A percentile compares a stretch with the other conserved stretches of the same genome.
Conservation (phyloP, 2,797 vertebrate species). For the Urosaurus nigricauda region DNA sequence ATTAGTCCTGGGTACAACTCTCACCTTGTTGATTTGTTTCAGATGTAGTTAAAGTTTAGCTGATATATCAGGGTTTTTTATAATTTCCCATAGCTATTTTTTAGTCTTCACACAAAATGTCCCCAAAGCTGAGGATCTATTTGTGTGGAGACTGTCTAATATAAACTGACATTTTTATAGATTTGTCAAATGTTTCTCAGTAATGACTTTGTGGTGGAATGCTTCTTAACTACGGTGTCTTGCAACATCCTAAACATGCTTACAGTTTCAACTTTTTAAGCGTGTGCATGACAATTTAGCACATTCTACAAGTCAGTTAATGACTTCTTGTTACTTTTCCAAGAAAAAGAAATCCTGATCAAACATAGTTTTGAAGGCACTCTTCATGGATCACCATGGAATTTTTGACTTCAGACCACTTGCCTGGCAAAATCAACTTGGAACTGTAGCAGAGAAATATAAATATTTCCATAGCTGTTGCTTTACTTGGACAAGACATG, state of each 20-base stretch:
- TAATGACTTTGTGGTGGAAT: slow-evolving; percentile 3
- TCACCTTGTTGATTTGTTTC: not conserved
- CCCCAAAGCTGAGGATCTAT: not conserved
- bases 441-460: slow-evolving; percentile 22
- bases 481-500: slow-evolving; percentile 19
- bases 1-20: too few relatives aligned
- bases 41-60: not conserved
- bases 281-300: not conserved
- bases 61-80: not conserved
- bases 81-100: not conserved
- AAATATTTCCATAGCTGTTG: slow-evolving; percentile 35
- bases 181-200: not conserved
- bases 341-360: not conserved
- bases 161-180: not conserved
- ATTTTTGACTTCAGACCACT: slow-evolving; percentile 35
- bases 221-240: not conserved
- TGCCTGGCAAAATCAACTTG: not conserved
- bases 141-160: not conserved
- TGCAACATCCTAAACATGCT: not conserved
- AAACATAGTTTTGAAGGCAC: slow-evolving; percentile 1
- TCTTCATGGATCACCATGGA: not conserved
- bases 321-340: slow-evolving; percentile 32
- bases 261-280: not conserved
- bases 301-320: not conserved
- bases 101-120: not conserved